These are phyloP conservation scores for Amblyjoppa proteus DNA, from an alignment of 2,888 invertebrate genomes.

Conservation along the genomic window DNA sequence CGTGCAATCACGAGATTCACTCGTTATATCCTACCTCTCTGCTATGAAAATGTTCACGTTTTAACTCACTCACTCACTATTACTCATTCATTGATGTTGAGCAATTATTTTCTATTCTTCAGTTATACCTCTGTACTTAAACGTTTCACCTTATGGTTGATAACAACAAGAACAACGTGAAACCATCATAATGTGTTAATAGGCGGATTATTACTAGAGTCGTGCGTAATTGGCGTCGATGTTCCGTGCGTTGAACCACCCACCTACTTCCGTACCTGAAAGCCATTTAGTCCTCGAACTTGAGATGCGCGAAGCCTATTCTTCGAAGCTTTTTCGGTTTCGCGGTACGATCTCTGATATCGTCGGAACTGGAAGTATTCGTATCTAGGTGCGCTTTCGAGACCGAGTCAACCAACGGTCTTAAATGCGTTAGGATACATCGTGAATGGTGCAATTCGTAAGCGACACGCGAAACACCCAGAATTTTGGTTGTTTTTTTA, in stretches of 20 bases:
- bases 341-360: background rate
- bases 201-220: constrained; percentile 31
- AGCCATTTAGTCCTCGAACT: constrained; percentile 72
- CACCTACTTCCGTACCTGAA: constrained; percentile 76
- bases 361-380: background rate
- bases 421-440: constrained; percentile 16
- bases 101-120: constrained; percentile 7
- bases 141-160: constrained; percentile 26
- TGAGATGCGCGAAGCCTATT: constrained; percentile 58
- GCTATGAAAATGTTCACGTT: constrained; percentile 6
- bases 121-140: constrained; percentile 15
- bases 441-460: constrained; percentile 3
- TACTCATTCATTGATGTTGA: background rate
- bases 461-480: constrained; percentile 44
- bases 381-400: constrained; percentile 32
- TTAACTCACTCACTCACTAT: background rate
- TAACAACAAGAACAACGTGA: constrained; percentile 17
- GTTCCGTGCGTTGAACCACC: constrained; percentile 59
- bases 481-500: background rate
- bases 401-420: constrained; percentile 8
- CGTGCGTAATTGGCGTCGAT: constrained; percentile 39
- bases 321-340: constrained; percentile 35
- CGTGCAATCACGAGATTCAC: constrained; percentile 34
- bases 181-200: constrained; percentile 34
- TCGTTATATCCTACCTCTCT: constrained; percentile 1